Evolutionary conservation across 2,888 invertebrate genomes (phyloP).

Genomic region (Ellobium chinense): DNA sequence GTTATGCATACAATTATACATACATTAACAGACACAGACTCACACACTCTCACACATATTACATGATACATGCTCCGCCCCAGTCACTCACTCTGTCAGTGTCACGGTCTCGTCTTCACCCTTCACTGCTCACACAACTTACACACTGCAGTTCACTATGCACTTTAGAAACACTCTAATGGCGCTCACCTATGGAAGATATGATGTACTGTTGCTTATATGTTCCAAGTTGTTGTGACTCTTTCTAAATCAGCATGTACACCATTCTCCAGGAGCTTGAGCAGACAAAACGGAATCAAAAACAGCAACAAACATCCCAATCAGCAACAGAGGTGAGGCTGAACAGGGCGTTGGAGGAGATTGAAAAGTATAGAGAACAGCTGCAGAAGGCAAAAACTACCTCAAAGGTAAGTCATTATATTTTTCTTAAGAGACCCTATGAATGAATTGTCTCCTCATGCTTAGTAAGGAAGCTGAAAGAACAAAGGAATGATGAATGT

Average conservation of each 20-base stretch:
- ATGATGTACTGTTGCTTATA: background rate
- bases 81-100: too few species aligned
- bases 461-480: background rate
- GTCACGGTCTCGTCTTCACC: too few species aligned
- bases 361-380: slow-evolving; percentile 79
- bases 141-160: too few species aligned
- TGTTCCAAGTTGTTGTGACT: background rate
- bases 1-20: too few species aligned
- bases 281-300: slow-evolving; percentile 79
- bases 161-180: too few species aligned
- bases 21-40: too few species aligned
- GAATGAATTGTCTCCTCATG: background rate
- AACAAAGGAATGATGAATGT: background rate
- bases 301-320: slow-evolving; percentile 78
- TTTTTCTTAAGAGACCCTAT: background rate
- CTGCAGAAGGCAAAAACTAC: slow-evolving; percentile 73
- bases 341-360: slow-evolving; percentile 81
- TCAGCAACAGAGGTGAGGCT: slow-evolving; percentile 80
- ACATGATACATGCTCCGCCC: too few species aligned
- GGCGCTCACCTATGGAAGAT: too few species aligned
- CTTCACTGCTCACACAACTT: too few species aligned
- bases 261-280: slow-evolving; percentile 80
- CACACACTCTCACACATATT: too few species aligned
- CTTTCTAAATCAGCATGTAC: background rate
- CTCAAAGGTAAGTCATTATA: slow-evolving; percentile 71